Evolutionary conservation across 1,140 invertebrate species (phyloP).

Genomic region (Trichonephila inaurata): DNA sequence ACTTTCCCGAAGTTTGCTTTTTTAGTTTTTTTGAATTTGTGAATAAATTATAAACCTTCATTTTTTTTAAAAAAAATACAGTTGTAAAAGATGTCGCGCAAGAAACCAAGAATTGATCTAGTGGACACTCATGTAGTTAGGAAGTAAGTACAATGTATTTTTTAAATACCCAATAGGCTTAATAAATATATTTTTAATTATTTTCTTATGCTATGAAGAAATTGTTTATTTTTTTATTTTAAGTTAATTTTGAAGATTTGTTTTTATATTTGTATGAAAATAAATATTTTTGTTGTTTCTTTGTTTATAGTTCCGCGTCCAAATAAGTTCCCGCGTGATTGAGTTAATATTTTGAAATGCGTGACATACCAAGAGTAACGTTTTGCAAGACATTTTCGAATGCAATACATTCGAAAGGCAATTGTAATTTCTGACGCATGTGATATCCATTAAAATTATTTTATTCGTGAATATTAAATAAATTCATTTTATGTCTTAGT

Average conservation of each 20-base stretch:
- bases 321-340: too few species aligned
- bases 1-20: background rate
- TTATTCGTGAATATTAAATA: too few species aligned
- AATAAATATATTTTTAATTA: background rate
- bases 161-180: slow-evolving; percentile 17
- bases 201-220: background rate
- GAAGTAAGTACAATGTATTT: slow-evolving; percentile 37
- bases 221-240: background rate
- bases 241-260: background rate
- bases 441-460: too few species aligned
- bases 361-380: too few species aligned
- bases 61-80: background rate
- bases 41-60: background rate
- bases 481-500: too few species aligned
- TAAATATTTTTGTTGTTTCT: background rate
- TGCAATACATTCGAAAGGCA: background rate
- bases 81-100: slow-evolving; percentile 41
- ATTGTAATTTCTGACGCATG: background rate
- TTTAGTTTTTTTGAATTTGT: background rate
- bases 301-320: background rate
- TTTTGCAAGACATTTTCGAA: too few species aligned
- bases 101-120: slow-evolving; percentile 57
- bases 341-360: too few species aligned
- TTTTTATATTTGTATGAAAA: background rate
- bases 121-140: slow-evolving; percentile 61